Percentiles rank a stretch among this genome's conserved stretches.
phyloP scores from a whole-genome alignment of 2,888 invertebrate species.

The Lissonota sp. region DNA sequence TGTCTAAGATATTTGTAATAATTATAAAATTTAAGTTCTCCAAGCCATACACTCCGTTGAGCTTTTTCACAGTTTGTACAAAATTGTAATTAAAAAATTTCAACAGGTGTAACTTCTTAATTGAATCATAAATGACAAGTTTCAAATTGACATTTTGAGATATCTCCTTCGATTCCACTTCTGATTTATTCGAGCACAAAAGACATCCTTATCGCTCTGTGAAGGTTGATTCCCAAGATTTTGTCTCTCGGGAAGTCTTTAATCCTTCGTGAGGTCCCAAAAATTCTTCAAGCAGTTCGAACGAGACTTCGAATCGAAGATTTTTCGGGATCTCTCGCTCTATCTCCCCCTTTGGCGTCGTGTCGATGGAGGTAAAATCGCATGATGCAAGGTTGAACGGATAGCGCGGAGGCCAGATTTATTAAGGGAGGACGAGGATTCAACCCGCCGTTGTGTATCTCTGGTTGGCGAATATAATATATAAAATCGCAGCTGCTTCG shows the following conservation, averaged over 20 bases:
- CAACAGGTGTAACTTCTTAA: too few relatives aligned
- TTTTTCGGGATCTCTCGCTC: not conserved
- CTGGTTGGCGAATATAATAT: constrained; percentile 6
- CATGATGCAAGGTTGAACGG: constrained; percentile 56
- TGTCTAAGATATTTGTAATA: too few relatives aligned
- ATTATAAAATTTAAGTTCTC: too few relatives aligned
- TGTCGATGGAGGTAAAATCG: constrained; percentile 52
- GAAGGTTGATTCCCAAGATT: not conserved
- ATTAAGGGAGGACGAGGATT: constrained; percentile 38
- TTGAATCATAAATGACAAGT: too few relatives aligned
- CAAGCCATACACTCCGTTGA: too few relatives aligned
- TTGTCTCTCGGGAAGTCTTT: not conserved
- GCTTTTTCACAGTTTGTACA: too few relatives aligned
- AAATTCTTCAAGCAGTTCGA: constrained; percentile 28
- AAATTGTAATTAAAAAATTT: too few relatives aligned
- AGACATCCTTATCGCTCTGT: not conserved
- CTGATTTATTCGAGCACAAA: too few relatives aligned
- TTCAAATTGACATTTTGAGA: not conserved
- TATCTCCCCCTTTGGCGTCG: not conserved
- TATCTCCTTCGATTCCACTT: not conserved
- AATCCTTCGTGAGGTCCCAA: not conserved
- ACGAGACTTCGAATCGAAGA: constrained; percentile 33
- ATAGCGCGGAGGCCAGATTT: constrained; percentile 36
- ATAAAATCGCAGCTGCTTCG: constrained; percentile 58
- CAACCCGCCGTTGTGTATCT: constrained; percentile 53